Evolutionary conservation across 2,113 vertebrate genomes (phyloP).

Genomic region (Rana temporaria): DNA sequence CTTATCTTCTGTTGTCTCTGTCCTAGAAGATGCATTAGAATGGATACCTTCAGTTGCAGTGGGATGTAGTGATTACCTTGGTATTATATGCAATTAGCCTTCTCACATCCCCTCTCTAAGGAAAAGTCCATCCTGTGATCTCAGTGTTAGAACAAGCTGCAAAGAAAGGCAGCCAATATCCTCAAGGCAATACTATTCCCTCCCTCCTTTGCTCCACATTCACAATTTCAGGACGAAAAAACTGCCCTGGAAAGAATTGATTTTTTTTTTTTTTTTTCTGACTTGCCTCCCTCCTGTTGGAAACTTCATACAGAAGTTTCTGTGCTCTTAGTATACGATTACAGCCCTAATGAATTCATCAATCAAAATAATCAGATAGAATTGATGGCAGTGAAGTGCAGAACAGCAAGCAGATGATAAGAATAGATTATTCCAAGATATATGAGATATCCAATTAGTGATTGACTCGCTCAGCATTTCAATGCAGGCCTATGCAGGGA

Average conservation of each 20-base stretch:
- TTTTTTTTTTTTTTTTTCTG: constrained; percentile 33
- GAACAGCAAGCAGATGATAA: constrained; percentile 62
- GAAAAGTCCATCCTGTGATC: constrained; percentile 47
- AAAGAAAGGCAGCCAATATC: constrained; percentile 39
- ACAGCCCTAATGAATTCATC: constrained; percentile 61
- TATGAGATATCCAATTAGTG: constrained; percentile 61
- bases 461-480: constrained; percentile 63
- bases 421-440: constrained; percentile 67
- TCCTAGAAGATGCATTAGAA: background rate
- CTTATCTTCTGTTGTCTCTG: background rate
- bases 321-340: constrained; percentile 48
- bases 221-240: constrained; percentile 14
- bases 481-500: constrained; percentile 60
- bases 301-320: constrained; percentile 57
- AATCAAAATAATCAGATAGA: constrained; percentile 67
- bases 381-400: constrained; percentile 57
- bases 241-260: constrained; percentile 25
- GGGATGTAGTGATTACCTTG: constrained; percentile 24
- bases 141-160: constrained; percentile 39
- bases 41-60: background rate
- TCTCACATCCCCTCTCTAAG: constrained; percentile 33
- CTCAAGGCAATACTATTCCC: constrained; percentile 22
- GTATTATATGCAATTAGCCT: constrained; percentile 48
- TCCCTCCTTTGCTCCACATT: constrained; percentile 1
- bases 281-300: constrained; percentile 55